phyloP scores from a whole-genome alignment of 1,140 invertebrate species.

The Agrilus planipennis region DNA sequence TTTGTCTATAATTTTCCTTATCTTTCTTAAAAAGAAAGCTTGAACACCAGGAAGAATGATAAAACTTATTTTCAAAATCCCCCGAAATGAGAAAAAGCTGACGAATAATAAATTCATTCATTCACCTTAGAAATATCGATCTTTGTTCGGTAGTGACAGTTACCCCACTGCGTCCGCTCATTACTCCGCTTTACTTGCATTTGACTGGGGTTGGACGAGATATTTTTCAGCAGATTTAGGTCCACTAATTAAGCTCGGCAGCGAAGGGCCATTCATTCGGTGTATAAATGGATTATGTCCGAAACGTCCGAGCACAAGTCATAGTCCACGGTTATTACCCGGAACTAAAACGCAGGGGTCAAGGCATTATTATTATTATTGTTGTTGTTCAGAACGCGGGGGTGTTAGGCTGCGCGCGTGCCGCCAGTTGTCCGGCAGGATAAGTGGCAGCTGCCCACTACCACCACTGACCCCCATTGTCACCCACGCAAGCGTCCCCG shows the following conservation, averaged over 20 bases:
- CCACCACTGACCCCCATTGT: slow-evolving; percentile 21
- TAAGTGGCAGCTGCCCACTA: slow-evolving; percentile 19
- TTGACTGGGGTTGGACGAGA: too few relatives aligned
- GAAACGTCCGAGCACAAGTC: slow-evolving; percentile 1
- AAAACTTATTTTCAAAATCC: too few relatives aligned
- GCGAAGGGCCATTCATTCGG: too few relatives aligned
- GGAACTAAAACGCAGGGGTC: slow-evolving; percentile 27
- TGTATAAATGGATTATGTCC: slow-evolving; percentile 6
- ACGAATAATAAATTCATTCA: too few relatives aligned
- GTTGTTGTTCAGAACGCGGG: slow-evolving; percentile 24
- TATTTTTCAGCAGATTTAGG: slow-evolving; percentile 13
- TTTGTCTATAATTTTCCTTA: too few relatives aligned
- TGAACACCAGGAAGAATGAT: too few relatives aligned
- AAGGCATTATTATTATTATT: too few relatives aligned
- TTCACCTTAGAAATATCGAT: too few relatives aligned
- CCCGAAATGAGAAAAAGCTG: too few relatives aligned
- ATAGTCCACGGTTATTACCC: slow-evolving; percentile 26
- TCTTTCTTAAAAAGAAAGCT: too few relatives aligned
- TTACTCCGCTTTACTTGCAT: too few relatives aligned
- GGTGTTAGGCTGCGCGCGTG: slow-evolving; percentile 22
- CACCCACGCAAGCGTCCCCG: slow-evolving; percentile 22
- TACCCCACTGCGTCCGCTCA: too few relatives aligned
- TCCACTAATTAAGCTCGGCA: slow-evolving; percentile 9
- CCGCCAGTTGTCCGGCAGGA: slow-evolving; percentile 13
- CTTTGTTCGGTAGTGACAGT: background rate